Evolutionary conservation across 2,797 vertebrate genomes (phyloP), one percentile per base, ranked within the genome.

Genomic region (Catostomus latipinnis): DNA sequence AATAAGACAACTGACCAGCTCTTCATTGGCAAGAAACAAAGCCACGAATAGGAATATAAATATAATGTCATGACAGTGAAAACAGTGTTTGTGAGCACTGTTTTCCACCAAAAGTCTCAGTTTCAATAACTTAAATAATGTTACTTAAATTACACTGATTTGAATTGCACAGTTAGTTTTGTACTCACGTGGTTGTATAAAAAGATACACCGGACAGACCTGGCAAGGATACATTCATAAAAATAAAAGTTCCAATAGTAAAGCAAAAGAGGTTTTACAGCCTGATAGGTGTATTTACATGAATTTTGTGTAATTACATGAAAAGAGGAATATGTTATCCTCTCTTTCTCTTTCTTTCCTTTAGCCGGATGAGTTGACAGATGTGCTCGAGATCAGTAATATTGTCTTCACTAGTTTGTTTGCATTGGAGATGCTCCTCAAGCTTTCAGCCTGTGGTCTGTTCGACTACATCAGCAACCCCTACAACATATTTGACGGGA

Each of bases 321-420:
- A 60, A 12, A 22, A 71, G 34, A 49, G 1, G 8, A 56, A 3
- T 63, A 53, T 58, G 68, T 8, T 58, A 10, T 18, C 1, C 14
- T 54, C 22, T 49, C 11, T 43, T 4, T 1, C 43, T 50, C 12
- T 71, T 9, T 66, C 13, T 62, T 48, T 69, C 56, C 71, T 46
- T 0, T 79, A 98, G 97, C 97, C 97, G 0, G 95, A 96, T 0
- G 97, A 97, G 91, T 85, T 98, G 92, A 98, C 97, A 74, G 96
- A 96, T 0, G 94, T 96, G 71, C 34, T 85, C 83, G 71, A 80
- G 74, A 84, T 87, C 84, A 87, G 86, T 82, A 87, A 87, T 45
- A 85, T 84, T 16, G 86, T 87, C 80, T 87, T 87, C 82, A 87
- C 86, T 50, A 87, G 86, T 53, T 78, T 87, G 71, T 87, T 87